phyloP scores from a whole-genome alignment of 64 coral and sea anemone species.

The Acropora tenuis region DNA sequence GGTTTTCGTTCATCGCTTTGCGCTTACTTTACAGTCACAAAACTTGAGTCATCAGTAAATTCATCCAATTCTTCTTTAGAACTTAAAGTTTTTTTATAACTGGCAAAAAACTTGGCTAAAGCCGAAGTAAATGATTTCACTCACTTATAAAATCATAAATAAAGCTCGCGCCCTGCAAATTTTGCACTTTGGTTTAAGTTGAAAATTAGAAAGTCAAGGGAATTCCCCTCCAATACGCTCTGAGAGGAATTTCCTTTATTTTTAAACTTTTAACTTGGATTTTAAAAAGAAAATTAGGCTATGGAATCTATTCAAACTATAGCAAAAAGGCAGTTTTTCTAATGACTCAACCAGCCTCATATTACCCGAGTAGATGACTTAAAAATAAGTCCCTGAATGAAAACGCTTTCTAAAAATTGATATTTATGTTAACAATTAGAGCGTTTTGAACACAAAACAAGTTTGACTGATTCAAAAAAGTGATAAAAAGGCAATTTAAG shows the following conservation, averaged over 20 bases:
- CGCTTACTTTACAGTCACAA: conserved; percentile 3
- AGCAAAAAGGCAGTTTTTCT: no score
- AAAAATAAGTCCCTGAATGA: not conserved
- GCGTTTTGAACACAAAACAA: conserved; percentile 8
- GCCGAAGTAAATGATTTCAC: not conserved
- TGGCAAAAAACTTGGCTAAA: conserved; percentile 3
- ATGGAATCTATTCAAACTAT: no score
- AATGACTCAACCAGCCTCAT: not conserved
- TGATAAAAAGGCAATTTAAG: conserved; percentile 2
- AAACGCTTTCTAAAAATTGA: not conserved
- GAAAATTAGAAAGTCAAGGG: no score
- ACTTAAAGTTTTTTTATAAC: not conserved
- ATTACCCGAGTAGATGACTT: conserved; percentile 6
- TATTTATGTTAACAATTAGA: not conserved
- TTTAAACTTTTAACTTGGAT: not conserved
- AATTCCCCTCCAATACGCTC: no score
- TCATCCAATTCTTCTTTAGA: conserved; percentile 20
- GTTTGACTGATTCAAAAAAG: not conserved
- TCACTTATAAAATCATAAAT: conserved; percentile 19
- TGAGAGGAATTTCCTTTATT: no score
- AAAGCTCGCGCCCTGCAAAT: not conserved
- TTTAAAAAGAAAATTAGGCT: not conserved
- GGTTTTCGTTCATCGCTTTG: conserved; percentile 19
- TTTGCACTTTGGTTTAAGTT: not conserved
- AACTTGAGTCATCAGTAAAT: conserved; percentile 17